A percentile compares a stretch with the other conserved stretches of the same genome.
phyloP scores from a whole-genome alignment of 2,797 vertebrate genomes.

The Naso thynnoides region DNA sequence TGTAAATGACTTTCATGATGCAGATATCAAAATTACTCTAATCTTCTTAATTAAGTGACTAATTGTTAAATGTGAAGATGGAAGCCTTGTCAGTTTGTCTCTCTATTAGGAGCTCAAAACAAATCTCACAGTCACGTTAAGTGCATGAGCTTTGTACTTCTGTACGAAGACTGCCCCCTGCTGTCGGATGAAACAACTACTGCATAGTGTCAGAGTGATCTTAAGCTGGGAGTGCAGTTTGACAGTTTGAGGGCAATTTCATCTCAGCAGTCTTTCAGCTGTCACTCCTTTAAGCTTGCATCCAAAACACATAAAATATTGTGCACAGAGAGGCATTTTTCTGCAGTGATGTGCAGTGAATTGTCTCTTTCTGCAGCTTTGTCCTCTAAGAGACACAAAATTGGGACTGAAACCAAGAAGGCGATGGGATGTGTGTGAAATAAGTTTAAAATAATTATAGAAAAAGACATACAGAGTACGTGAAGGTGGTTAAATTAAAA shows the following conservation, averaged over 20 bases:
- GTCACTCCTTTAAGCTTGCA: conserved; percentile 4
- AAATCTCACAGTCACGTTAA: not conserved
- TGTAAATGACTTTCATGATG: too few relatives aligned
- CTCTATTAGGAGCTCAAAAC: not conserved
- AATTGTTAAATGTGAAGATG: not conserved
- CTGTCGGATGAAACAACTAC: conserved; percentile 30
- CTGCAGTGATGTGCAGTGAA: not conserved
- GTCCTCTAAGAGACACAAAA: not conserved
- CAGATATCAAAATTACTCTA: too few relatives aligned
- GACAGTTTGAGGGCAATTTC: conserved; percentile 41
- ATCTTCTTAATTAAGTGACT: too few relatives aligned
- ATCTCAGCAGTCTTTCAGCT: conserved; percentile 15
- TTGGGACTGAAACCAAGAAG: not conserved
- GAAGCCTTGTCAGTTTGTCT: not conserved
- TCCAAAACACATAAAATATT: conserved; percentile 5
- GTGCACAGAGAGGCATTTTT: conserved; percentile 3
- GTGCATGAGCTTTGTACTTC: not conserved
- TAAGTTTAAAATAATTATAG: not conserved
- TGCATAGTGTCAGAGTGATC: not conserved
- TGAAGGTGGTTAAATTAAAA: conserved; percentile 80
- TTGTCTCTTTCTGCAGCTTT: not conserved
- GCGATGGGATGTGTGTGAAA: conserved; percentile 2
- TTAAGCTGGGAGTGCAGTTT: conserved; percentile 19
- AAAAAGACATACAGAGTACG: conserved; percentile 15
- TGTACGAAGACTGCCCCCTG: conserved; percentile 57